Evolutionary conservation across 2,797 vertebrate species (phyloP), one percentile per base, ranked within the genome.

Genomic region (Onychomys torridus): DNA sequence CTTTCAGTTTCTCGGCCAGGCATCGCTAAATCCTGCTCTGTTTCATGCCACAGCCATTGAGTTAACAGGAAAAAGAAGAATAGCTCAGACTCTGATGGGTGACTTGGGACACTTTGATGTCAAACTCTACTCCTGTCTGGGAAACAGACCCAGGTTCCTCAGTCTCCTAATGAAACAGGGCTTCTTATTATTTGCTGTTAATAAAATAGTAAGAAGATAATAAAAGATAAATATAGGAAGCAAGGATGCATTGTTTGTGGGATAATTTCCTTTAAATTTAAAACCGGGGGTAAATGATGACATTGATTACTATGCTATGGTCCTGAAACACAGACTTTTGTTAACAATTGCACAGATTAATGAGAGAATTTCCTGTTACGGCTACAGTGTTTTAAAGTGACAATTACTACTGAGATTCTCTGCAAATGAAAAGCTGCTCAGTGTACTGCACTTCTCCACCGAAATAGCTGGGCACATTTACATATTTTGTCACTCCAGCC

Each of bases 231-330:
- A 19, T 67, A 11, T 16, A 29, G 11, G 37, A 86, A 34, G 11
- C n/a, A 95, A 77, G 19, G 27, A 37, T 43, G 9, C 37, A 69
- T 86, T 78, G 61, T 32, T 37, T 82, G 25, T 76, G 32, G 32
- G 57, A 65, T 34, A 6, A 34, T 59, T 95, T 93, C 43, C 57
- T 89, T 93, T 95, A 46, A 9, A 67, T 63, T 93, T 90, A 90
- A 78, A 81, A 73, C n/a, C 77, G 8, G 19, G 32, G 73, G 32
- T 61, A 2, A 2, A 21, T 52, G 29, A 32, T 46, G 17, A 32
- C 34, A 63, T 4, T 96, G 25, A 57, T 55, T 85, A 10, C 79
- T 57, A n/a, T 29, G 79, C 65, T 52, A 37, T 69, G 25, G 77
- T 27, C 32, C 11, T 57, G 37, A 88, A 91, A 52, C 89, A 79